Evolutionary conservation across 2,797 vertebrate species (phyloP), one percentile per base, ranked within the genome.

Genomic region (Anabacerthia variegaticeps): DNA sequence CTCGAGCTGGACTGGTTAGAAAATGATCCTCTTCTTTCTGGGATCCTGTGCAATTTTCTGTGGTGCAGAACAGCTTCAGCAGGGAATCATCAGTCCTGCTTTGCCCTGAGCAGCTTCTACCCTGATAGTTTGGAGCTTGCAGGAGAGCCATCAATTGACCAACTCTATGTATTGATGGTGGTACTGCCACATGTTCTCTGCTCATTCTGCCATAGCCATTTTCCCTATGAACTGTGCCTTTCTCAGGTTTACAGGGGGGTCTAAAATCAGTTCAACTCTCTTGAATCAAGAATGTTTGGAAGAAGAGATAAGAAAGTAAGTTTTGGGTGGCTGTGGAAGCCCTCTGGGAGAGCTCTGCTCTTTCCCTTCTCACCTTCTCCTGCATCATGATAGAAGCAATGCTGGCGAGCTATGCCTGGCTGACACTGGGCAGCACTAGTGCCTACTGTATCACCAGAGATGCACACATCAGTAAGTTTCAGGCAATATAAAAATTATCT

Each of bases 321-420:
- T 34, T 72, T 8, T 23, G 27, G 12, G 30, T 37, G 59, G 30
- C 51, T 36, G 3, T 8, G 26, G 63, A 12, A 75, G 27, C 11
- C 18, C n/a, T 14, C 23, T n/a, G 23, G 39, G 36, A 48, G 22
- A 75, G 14, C 48, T 14, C 34, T 72, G 46, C 44, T 22, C 66
- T 63, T 41, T 59, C 54, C 74, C 8, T 61, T 59, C 19, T 36
- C 46, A 52, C 11, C 55, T 49, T 12, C 18, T 20, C 0, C 0
- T 56, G 21, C 6, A 4, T 10, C 21, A 30, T 28, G 18, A 36
- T 20, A 0, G 2, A 41, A 75, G 68, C 1, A 0, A 9, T 30
- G 46, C 36, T 43, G 48, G 18, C 34, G 39, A 72, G 34, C 74
- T 41, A 10, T 16, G 26, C 26, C 44, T 65, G 69, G 16, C 44